Evolutionary conservation across 2,113 vertebrate genomes (phyloP), one percentile per base, ranked within the genome.

Genomic region (Andinoacara biseriatus): DNA sequence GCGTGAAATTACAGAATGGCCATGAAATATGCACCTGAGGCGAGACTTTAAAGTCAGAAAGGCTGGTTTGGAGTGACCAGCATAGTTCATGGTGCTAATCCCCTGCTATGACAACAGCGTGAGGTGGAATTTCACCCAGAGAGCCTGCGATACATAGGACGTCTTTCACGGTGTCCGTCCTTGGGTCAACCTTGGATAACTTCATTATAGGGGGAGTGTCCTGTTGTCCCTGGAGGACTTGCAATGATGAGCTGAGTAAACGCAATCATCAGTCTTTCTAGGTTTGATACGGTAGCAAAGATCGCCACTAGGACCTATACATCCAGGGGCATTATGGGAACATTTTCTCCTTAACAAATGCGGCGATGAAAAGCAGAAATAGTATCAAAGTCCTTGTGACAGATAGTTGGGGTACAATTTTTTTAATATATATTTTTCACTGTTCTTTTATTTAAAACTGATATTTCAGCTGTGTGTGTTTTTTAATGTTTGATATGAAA

Each of bases 1-100:
- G 92, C 80, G 82, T 95, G 92, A 89, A 94, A 95, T 95, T 94
- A 93, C 94, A 96, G 93, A 94, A 62, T 79, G 29, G 24, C 74
- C 78, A 89, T 95, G 89, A 93, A 95, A 93, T 91, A 93, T 92
- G 87, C 90, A 93, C 91, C 80, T 75, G 67, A 76, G 83, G 82
- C 67, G 43, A 84, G 84, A 67, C 80, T 88, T 76, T 61, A 87
- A 84, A 83, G 84, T 54, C 76, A 78, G 13, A 14, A 15, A 58
- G 72, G 60, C 54, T 80, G 78, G 83, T 89, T 91, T 74, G 15
- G 60, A 87, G 63, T 58, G 76, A 58, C 69, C 57, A 24, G 57
- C 7, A 2, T 35, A 58, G 18, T 58, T 63, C n/a, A 15, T 49
- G 40, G n/a, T 29, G 58, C 74, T 88, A 80, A 90, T 90, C 82